phyloP scores from a whole-genome alignment of 2,888 invertebrate species.

The Ennomos erosarius region DNA sequence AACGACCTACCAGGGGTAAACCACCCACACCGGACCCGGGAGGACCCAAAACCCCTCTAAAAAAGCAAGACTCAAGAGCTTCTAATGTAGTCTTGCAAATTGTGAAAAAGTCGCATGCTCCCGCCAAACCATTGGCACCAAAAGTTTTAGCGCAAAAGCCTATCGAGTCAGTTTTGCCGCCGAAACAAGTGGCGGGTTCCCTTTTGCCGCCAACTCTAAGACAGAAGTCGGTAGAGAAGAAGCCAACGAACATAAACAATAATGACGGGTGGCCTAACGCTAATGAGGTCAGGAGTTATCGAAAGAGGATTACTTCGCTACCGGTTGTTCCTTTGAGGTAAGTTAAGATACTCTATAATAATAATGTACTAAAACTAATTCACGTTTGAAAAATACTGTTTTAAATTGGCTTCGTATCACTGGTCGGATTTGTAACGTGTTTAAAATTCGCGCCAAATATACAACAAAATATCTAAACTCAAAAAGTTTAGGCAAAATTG shows the following conservation, averaged over 20 bases:
- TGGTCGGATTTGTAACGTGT: constrained; percentile 45
- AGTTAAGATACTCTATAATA: constrained; percentile 56
- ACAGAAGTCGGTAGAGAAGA: constrained; percentile 61
- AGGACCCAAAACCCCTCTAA: constrained; percentile 52
- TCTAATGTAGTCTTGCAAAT: constrained; percentile 72
- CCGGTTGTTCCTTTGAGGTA: constrained; percentile 57
- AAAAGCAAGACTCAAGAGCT: constrained; percentile 58
- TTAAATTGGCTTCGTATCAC: constrained; percentile 33
- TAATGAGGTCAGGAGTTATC: constrained; percentile 56
- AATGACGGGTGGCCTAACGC: constrained; percentile 75
- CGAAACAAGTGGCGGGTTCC: constrained; percentile 35
- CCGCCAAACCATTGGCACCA: constrained; percentile 53
- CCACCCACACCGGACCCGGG: constrained; percentile 60
- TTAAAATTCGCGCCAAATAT: constrained; percentile 51
- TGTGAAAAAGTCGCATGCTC: constrained; percentile 68
- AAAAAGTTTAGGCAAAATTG: constrained; percentile 11
- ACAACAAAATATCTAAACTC: constrained; percentile 14
- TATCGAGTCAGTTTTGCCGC: constrained; percentile 11
- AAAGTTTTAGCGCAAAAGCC: constrained; percentile 22
- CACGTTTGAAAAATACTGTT: neutral
- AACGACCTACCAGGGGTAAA: constrained; percentile 61
- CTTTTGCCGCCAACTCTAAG: constrained; percentile 60
- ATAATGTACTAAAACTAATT: neutral
- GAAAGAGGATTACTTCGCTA: constrained; percentile 55
- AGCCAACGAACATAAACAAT: constrained; percentile 74